Percentiles rank a stretch among this genome's conserved stretches.
phyloP scores from a whole-genome alignment of 2,888 invertebrate genomes.

The Ptychoptera albimana region DNA sequence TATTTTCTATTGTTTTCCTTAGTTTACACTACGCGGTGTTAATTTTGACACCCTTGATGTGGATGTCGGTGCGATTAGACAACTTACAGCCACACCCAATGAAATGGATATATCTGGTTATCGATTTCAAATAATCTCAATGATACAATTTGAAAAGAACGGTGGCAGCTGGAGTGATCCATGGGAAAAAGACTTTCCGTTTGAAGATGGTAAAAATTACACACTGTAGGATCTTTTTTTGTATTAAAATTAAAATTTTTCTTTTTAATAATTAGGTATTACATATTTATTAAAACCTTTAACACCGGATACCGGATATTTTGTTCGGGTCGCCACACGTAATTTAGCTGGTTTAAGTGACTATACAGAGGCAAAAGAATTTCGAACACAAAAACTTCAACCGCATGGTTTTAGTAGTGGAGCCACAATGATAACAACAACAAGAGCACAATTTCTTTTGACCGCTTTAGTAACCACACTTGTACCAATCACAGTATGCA shows the following conservation, averaged over 20 bases:
- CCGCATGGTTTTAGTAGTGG: too few relatives aligned
- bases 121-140: conserved; percentile 20
- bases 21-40: conserved; percentile 24
- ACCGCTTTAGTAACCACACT: too few relatives aligned
- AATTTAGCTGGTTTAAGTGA: conserved; percentile 38
- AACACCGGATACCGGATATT: conserved; percentile 34
- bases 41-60: conserved; percentile 31
- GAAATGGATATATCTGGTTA: conserved; percentile 24
- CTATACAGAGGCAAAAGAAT: conserved; percentile 24
- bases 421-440: too few relatives aligned
- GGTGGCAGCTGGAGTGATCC: too few relatives aligned
- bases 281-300: conserved; percentile 33
- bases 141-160: too few relatives aligned
- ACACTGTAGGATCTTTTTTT: too few relatives aligned
- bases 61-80: conserved; percentile 24
- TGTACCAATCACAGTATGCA: too few relatives aligned
- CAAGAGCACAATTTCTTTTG: too few relatives aligned
- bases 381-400: conserved; percentile 16
- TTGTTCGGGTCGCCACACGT: conserved; percentile 36
- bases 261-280: conserved; percentile 23
- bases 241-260: neutral
- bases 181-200: conserved; percentile 17
- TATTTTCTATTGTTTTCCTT: conserved; percentile 2
- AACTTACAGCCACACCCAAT: conserved; percentile 18
- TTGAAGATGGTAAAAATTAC: conserved; percentile 25